Base-by-base conservation (phyloP, 2,888 invertebrate species). In the Nezara viridula region DNA sequence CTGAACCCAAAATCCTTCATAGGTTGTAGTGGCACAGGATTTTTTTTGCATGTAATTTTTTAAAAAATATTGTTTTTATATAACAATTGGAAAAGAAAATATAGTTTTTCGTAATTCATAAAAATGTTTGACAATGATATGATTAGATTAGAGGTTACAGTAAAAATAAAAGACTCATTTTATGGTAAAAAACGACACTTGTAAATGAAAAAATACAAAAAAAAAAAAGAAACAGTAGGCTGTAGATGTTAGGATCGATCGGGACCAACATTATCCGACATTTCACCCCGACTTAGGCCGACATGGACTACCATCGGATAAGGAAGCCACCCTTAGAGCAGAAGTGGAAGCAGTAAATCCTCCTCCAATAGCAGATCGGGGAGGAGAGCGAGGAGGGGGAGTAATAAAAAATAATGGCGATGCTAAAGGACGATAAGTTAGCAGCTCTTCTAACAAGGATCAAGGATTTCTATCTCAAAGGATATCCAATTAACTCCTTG, bases 341-440 rank as follows among this genome's bases (percentile, higher is more conserved):
- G 55, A 55, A n/a, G 19, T 50, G 55, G 55, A n/a, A 55, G 55
- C 55, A n/a, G 55, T 55, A 55, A 55, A 55, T 55, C 55, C 55
- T 55, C 19, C 55, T 73, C 73, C 73, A 73, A 32, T 73, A 73
- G 27, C 73, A 37, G 73, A 73, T 66, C 66, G 27, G 37, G 14
- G 66, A 32, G 66, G 27, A 4, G n/a, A n/a, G 60, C 3, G 10
- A n/a, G 60, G 24, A n/a, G n/a, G 24, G 19, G 37, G 37, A 16
- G 32, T 73, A 73, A 73, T 73, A 73, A 73, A 73, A 73, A 73
- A 73, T 73, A 73, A 73, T 73, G 73, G 73, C 19, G 32, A 37
- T 37, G 16, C 73, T 73, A 73, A 44, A 73, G 73, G 21, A 73
- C 73, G 73, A 73, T 73, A 73, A 73, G 16, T 73, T 37, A 37